Percentiles rank a stretch among this genome's conserved stretches.
phyloP scores from a whole-genome alignment of 1,140 invertebrate species.

The Aphis craccivora region DNA sequence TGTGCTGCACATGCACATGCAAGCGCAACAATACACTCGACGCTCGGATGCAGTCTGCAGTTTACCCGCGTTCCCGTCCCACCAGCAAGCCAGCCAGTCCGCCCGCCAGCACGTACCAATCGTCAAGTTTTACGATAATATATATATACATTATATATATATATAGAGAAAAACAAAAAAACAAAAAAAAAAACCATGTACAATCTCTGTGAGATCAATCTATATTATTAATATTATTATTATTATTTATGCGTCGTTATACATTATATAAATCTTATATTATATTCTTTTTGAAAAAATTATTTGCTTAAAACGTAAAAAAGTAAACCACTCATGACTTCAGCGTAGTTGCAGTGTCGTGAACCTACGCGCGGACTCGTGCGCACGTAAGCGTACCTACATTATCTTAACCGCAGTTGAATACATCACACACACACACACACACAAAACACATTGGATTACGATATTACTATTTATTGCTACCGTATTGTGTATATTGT shows the following conservation, averaged over 20 bases:
- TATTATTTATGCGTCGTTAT: slow-evolving; percentile 41
- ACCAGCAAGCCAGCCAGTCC: neutral
- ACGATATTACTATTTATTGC: slow-evolving; percentile 1
- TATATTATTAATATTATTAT: slow-evolving; percentile 54
- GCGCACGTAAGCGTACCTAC: too few relatives aligned
- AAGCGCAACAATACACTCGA: neutral
- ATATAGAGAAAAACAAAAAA: slow-evolving; percentile 4
- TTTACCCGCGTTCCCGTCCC: neutral
- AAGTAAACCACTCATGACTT: neutral
- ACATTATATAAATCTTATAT: neutral
- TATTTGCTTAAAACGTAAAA: neutral
- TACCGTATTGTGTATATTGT: neutral
- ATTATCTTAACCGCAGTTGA: neutral
- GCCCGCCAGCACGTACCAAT: neutral
- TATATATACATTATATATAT: neutral
- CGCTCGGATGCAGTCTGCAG: too few relatives aligned
- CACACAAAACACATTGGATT: neutral
- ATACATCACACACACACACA: neutral
- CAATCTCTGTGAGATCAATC: slow-evolving; percentile 54
- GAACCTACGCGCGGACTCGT: neutral
- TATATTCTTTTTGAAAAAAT: neutral
- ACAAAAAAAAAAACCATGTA: neutral
- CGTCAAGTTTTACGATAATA: neutral
- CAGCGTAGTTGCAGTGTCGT: neutral
- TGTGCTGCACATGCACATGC: too few relatives aligned